Evolutionary conservation across 2,113 vertebrate species (phyloP).

Genomic region (Neogale vison): DNA sequence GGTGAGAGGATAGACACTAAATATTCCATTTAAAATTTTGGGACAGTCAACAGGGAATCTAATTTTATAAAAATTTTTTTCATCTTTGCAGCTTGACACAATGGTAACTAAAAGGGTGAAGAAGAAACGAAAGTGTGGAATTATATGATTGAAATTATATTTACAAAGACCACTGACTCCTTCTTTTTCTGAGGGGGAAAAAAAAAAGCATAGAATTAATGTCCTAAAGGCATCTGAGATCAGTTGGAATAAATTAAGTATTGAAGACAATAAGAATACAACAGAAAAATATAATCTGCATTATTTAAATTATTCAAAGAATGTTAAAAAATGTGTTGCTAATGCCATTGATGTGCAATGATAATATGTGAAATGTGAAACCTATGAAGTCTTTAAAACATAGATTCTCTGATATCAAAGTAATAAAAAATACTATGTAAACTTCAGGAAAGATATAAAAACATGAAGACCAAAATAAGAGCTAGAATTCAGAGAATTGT

Average conservation of each 20-base stretch:
- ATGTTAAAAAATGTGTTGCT: not conserved
- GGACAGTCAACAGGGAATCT: conserved; percentile 48
- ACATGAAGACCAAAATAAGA: not conserved
- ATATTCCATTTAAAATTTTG: conserved; percentile 62
- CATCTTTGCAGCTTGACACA: not conserved
- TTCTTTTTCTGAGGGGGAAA: not conserved
- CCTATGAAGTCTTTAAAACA: not conserved
- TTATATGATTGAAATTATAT: conserved; percentile 53
- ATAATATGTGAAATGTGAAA: not conserved
- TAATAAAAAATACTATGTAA: not conserved
- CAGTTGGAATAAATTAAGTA: conserved; percentile 35
- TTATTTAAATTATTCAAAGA: conserved; percentile 52
- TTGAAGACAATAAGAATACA: conserved; percentile 42
- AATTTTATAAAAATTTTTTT: conserved; percentile 67
- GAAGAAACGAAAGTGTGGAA: not conserved
- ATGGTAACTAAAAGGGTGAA: not conserved
- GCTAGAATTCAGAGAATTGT: not conserved
- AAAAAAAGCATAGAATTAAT: not conserved
- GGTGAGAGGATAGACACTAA: conserved; percentile 27
- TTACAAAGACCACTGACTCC: conserved; percentile 25
- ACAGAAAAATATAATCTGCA: not conserved
- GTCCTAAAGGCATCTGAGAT: conserved; percentile 48
- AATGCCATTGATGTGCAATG: not conserved
- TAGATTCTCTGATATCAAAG: not conserved
- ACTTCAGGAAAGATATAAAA: not conserved